phyloP scores from a whole-genome alignment of 2,113 vertebrate genomes.

The Sclerurus mexicanus region DNA sequence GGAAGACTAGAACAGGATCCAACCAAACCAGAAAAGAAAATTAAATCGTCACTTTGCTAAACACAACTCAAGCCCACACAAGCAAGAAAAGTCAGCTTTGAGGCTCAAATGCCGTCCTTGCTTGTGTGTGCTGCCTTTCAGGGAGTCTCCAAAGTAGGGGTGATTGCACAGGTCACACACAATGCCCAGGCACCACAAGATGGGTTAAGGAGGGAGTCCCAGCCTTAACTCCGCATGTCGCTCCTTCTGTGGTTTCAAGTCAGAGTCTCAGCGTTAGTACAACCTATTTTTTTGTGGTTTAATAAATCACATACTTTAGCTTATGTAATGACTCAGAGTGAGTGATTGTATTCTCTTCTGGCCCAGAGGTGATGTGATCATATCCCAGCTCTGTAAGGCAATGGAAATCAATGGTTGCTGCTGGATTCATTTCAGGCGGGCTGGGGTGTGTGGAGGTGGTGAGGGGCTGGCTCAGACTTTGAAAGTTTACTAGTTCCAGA shows the following conservation, averaged over 20 bases:
- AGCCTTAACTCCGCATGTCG: conserved; percentile 6
- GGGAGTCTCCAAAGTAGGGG: neutral
- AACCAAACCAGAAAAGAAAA: conserved; percentile 51
- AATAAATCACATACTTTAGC: conserved; percentile 70
- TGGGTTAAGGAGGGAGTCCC: conserved; percentile 47
- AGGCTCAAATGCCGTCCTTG: neutral
- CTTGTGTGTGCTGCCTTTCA: conserved; percentile 1
- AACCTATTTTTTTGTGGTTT: conserved; percentile 73
- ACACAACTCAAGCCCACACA: neutral
- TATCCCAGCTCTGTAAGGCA: conserved; percentile 50
- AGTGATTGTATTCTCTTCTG: conserved; percentile 71
- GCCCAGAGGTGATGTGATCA: conserved; percentile 62
- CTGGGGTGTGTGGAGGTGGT: conserved; percentile 40
- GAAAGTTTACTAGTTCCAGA: conserved; percentile 66
- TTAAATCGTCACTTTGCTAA: conserved; percentile 39
- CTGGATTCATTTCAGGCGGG: conserved; percentile 60
- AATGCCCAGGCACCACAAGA: conserved; percentile 9
- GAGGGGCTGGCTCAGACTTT: conserved; percentile 7
- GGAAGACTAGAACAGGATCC: conserved; percentile 22
- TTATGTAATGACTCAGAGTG: conserved; percentile 74
- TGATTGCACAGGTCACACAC: conserved; percentile 11
- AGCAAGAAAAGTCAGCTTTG: neutral
- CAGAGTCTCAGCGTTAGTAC: conserved; percentile 49
- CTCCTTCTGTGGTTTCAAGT: conserved; percentile 60
- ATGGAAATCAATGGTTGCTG: conserved; percentile 61